Base-by-base conservation (phyloP, 2,113 vertebrate species). In the Notothenia coriiceps region DNA sequence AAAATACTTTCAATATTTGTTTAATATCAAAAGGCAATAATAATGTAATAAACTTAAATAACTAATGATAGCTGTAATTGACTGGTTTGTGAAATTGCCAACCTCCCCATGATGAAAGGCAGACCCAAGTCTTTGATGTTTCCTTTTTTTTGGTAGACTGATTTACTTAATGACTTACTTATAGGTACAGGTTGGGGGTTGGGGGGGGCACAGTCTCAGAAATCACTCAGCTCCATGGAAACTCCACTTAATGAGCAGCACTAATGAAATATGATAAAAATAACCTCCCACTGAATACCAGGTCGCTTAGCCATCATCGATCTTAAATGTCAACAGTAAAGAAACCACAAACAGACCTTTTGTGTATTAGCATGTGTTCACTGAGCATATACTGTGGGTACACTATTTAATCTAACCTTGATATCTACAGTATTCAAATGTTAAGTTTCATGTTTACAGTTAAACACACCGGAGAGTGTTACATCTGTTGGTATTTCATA, bases 71-170 rank as follows among this genome's bases (percentile, higher is more conserved):
- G 75, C 85, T 81, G 57, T 93, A 88, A 93, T 91, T 90, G 90
- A 89, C 83, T 91, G 76, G 73, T 89, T 91, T 90, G 76, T 85
- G 76, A 87, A 87, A 90, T 80, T 87, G 85, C 73, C 89, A 88
- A 79, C 79, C 87, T 84, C 84, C 86, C 69, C 77, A 86, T 77
- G 91, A 94, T 94, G 91, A 94, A 93, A 93, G 90, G 79, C 74
- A 75, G 88, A 92, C 92, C 74, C 80, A 82, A 83, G 56, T 49
- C 86, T 94, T 91, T 92, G 89, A 93, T 91, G 89, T 81, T 10
- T 12, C 25, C 11, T 71, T 59, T 78, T 87, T 47, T 70, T 47
- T 2, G 20, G 20, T 9, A 10, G 20, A 67, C 74, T 74, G 3
- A 29, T 4, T 29, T 29, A 29, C 29, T 29, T 29, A 29, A 29